Evolutionary conservation across 1,140 invertebrate species (phyloP).

Genomic region (Sweltsa coloradensis): DNA sequence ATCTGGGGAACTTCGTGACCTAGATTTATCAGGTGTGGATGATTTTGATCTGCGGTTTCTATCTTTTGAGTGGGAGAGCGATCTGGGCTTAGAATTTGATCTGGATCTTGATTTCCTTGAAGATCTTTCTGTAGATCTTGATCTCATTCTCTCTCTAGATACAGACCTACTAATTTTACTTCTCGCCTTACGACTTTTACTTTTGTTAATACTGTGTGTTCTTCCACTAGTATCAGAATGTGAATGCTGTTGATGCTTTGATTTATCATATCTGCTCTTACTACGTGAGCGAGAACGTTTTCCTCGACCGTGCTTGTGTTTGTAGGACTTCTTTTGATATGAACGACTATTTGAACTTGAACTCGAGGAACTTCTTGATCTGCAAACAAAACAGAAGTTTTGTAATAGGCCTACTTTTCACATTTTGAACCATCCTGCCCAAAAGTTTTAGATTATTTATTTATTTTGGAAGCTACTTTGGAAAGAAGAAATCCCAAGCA

Average conservation of each 20-base stretch:
- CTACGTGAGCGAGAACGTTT: slow-evolving; percentile 8
- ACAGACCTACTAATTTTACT: slow-evolving; percentile 19
- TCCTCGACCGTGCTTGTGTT: slow-evolving; percentile 9
- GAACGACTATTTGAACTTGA: slow-evolving; percentile 8
- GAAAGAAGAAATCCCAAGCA: no score
- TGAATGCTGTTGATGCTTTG: neutral
- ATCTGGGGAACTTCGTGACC: no score
- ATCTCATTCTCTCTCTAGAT: slow-evolving; percentile 25
- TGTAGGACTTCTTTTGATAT: slow-evolving; percentile 7
- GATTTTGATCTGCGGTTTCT: slow-evolving; percentile 19
- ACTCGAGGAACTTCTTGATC: slow-evolving; percentile 7
- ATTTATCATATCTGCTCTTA: neutral
- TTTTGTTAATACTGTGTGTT: slow-evolving; percentile 28
- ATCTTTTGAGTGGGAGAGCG: slow-evolving; percentile 19
- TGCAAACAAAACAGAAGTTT: no score
- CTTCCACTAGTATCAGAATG: slow-evolving; percentile 13
- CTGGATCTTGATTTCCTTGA: slow-evolving; percentile 24
- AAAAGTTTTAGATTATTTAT: no score
- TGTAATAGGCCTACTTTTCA: no score
- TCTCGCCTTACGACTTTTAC: slow-evolving; percentile 24
- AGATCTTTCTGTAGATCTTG: slow-evolving; percentile 28
- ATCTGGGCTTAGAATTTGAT: slow-evolving; percentile 27
- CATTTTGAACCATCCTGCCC: no score
- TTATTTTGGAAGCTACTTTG: no score
- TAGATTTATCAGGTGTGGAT: no score